Percentiles rank a stretch among this genome's conserved stretches.
These are phyloP conservation scores for Cossypha polioptera DNA, from an alignment of 2,797 vertebrate genomes.

Conservation along the genomic window DNA sequence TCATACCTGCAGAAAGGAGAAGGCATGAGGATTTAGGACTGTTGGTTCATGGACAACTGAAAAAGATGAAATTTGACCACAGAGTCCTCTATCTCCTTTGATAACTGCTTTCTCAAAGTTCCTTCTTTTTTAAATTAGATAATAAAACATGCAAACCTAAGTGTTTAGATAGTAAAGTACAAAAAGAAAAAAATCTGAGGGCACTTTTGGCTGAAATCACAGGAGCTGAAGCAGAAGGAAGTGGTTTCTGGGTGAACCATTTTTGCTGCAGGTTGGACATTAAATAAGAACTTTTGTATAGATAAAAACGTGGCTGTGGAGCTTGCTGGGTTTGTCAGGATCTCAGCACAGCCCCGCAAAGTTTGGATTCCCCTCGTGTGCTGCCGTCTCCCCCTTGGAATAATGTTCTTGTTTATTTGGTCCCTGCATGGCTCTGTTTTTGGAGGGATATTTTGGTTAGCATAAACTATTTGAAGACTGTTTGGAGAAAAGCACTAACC, in stretches of 20 bases:
- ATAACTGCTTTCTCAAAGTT: background rate
- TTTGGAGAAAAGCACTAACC: constrained; percentile 32
- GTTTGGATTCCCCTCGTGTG: background rate
- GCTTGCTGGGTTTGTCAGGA: background rate
- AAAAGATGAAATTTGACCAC: background rate
- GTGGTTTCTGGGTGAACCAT: background rate
- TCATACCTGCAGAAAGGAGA: background rate
- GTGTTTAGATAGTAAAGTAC: background rate
- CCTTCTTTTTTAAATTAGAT: background rate
- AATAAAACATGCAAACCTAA: background rate
- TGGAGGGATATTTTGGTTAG: background rate
- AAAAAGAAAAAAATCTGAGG: background rate
- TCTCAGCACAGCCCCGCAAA: background rate
- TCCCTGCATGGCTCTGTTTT: background rate
- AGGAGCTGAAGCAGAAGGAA: background rate
- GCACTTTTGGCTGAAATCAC: background rate
- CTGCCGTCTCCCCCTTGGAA: background rate
- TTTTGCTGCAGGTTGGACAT: background rate
- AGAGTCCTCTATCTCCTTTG: background rate
- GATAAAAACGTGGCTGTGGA: background rate
- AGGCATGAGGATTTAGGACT: background rate
- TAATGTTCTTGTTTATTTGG: constrained; percentile 19
- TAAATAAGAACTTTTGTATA: background rate
- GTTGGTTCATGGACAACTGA: background rate
- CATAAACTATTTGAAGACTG: constrained; percentile 48